Evolutionary conservation across 2,888 invertebrate genomes (phyloP).

Genomic region (Hydrotaea cyrtoneurina): DNA sequence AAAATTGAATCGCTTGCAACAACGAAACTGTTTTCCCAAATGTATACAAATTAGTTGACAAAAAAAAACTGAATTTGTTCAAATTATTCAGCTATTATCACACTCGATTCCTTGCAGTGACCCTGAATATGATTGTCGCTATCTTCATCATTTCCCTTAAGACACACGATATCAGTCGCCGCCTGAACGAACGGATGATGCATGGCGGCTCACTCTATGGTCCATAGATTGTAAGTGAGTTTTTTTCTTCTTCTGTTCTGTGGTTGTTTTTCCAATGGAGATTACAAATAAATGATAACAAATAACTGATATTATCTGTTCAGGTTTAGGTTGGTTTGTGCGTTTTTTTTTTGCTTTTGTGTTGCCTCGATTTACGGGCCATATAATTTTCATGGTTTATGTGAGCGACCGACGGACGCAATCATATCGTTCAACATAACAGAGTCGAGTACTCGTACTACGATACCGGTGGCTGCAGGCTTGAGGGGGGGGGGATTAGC

Average conservation of each 20-base stretch:
- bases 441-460: not conserved
- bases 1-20: too few species aligned
- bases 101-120: not conserved
- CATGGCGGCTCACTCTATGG: not conserved
- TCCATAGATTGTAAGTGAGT: slow-evolving; percentile 54
- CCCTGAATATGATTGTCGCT: not conserved
- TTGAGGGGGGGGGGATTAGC: too few species aligned
- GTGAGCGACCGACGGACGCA: slow-evolving; percentile 9
- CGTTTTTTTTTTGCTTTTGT: not conserved
- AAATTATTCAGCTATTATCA: not conserved
- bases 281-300: slow-evolving; percentile 64
- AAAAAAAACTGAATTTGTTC: too few species aligned
- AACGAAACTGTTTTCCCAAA: too few species aligned
- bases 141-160: not conserved
- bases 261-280: not conserved
- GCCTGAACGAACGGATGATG: not conserved
- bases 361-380: slow-evolving; percentile 34
- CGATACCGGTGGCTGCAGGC: not conserved
- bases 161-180: not conserved
- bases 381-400: slow-evolving; percentile 59
- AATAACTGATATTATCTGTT: slow-evolving; percentile 66
- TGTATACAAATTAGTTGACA: too few species aligned
- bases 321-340: slow-evolving; percentile 37
- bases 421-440: not conserved
- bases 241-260: too few species aligned